Evolutionary conservation across 2,888 invertebrate species (phyloP).

Genomic region (Agrotis exclamationis): DNA sequence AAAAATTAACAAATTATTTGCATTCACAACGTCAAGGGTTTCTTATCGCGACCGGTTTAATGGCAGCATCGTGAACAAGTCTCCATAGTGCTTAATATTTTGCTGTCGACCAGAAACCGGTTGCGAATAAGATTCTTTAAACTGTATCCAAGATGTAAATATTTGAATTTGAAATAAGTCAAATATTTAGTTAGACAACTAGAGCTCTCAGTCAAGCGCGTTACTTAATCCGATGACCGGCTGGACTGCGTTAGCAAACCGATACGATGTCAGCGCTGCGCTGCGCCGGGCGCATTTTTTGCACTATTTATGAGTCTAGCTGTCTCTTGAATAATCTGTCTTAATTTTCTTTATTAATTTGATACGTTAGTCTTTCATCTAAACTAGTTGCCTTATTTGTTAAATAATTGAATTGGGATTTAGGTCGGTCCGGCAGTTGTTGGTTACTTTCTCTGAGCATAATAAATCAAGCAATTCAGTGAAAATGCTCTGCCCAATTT

Average conservation of each 20-base stretch:
- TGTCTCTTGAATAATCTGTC: conserved; percentile 14
- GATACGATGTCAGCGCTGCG: conserved; percentile 12
- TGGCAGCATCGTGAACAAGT: background rate
- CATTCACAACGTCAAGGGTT: conserved; percentile 4
- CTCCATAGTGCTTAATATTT: background rate
- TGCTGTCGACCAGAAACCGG: conserved; percentile 1
- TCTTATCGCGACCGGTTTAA: background rate
- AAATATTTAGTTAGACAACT: conserved; percentile 18
- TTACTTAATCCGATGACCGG: conserved; percentile 32
- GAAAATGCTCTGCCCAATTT: conserved; percentile 65
- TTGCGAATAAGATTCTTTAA: background rate
- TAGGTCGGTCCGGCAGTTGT: conserved; percentile 1
- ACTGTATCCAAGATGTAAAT: conserved; percentile 5
- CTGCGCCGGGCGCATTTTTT: background rate
- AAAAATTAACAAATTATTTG: conserved; percentile 5
- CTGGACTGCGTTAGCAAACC: conserved; percentile 18
- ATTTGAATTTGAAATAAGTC: conserved; percentile 13
- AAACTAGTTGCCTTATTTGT: conserved; percentile 15
- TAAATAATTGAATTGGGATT: conserved; percentile 12
- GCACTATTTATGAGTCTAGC: conserved; percentile 20
- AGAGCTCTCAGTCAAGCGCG: conserved; percentile 22
- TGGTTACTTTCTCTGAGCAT: conserved; percentile 37
- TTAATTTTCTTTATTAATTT: conserved; percentile 26
- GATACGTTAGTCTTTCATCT: conserved; percentile 14
- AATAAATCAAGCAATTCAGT: conserved; percentile 60